A percentile compares a stretch with the other conserved stretches of the same genome.
phyloP scores from a whole-genome alignment of 2,888 invertebrate species.

The Polydesmus complanatus region DNA sequence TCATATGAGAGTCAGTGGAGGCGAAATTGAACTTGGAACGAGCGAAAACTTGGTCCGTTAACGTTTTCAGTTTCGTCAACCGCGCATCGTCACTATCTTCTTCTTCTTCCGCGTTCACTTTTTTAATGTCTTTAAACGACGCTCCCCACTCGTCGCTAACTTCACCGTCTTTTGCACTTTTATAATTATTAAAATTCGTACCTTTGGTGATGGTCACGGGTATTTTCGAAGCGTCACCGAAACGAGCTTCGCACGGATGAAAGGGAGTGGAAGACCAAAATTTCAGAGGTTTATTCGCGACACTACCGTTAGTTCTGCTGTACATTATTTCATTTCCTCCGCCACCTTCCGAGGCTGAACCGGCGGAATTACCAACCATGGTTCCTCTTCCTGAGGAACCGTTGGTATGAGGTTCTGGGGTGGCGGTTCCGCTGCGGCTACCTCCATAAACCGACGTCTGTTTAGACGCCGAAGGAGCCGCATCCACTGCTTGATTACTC shows the following conservation, averaged over 20 bases:
- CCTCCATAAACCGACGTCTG: neutral
- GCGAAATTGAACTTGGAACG: neutral
- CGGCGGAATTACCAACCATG: constrained; percentile 8
- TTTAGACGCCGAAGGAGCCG: neutral
- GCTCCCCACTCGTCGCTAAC: neutral
- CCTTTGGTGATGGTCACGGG: neutral
- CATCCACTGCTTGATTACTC: neutral
- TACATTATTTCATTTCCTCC: no score
- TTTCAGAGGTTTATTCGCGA: constrained; percentile 5
- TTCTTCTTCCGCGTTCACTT: neutral
- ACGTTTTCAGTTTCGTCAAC: neutral
- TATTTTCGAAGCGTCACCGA: neutral
- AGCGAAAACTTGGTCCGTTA: neutral
- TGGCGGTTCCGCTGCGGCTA: neutral
- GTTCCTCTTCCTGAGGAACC: constrained; percentile 9
- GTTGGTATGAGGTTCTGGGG: constrained; percentile 5
- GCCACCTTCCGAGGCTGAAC: neutral
- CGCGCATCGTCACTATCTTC: neutral
- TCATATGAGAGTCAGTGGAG: no score
- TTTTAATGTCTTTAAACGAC: neutral
- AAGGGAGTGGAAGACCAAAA: constrained; percentile 12
- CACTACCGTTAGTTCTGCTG: neutral
- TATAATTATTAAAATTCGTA: neutral
- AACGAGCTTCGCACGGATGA: neutral
- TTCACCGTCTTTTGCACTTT: neutral